A percentile compares a stretch with the other conserved stretches of the same genome.
Conservation (phyloP, 1,140 invertebrate genomes). For the Papilio xuthus region DNA sequence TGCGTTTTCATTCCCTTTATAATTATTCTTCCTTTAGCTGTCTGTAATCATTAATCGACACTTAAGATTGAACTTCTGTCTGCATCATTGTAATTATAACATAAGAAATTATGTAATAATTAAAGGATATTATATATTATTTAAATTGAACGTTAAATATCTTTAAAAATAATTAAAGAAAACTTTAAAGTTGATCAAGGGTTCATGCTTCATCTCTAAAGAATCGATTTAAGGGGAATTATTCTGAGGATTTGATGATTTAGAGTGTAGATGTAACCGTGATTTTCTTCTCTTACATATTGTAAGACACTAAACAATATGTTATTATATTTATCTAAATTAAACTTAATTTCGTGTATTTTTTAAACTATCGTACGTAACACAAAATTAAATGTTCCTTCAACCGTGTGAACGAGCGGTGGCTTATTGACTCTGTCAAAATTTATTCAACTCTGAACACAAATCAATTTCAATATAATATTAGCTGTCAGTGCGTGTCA, state of each 20-base stretch:
- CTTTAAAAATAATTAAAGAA: neutral
- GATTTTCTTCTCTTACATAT: neutral
- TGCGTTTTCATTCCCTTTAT: conserved; percentile 71
- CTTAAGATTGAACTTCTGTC: conserved; percentile 37
- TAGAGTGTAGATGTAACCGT: neutral
- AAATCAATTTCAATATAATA: conserved; percentile 79
- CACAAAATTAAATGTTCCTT: neutral
- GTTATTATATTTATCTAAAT: neutral
- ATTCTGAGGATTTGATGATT: neutral
- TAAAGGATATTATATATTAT: neutral
- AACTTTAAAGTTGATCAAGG: neutral
- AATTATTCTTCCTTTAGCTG: conserved; percentile 68
- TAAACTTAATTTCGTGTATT: too few relatives aligned
- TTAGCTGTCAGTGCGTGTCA: conserved; percentile 78
- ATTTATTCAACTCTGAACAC: conserved; percentile 79
- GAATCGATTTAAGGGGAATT: neutral
- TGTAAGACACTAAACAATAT: neutral
- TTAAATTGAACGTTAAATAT: neutral
- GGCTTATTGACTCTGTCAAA: conserved; percentile 81
- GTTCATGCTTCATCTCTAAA: neutral
- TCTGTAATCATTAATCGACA: conserved; percentile 52
- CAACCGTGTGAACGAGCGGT: conserved; percentile 59
- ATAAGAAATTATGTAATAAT: neutral
- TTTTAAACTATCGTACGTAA: neutral
- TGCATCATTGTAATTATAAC: conserved; percentile 31